Base-by-base conservation (phyloP, 2,888 invertebrate genomes). In the Drosophila peninsularis region DNA sequence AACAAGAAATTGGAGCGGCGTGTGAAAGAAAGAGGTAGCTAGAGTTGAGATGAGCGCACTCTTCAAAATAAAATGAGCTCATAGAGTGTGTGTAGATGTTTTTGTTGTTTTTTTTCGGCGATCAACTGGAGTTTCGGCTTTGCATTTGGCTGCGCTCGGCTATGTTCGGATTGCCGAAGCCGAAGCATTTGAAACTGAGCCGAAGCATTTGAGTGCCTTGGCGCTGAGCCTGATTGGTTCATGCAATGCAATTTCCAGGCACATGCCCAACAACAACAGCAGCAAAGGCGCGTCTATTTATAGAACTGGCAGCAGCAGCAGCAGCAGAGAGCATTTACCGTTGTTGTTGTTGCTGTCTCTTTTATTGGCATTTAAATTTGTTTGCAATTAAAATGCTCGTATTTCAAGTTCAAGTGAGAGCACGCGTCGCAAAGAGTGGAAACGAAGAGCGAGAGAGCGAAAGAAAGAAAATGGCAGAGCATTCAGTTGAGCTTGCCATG, bases 381-480 rank as follows among this genome's bases (percentile, higher is more conserved):
- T 76, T 62, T 57, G 64, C 72, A 71, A 71, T 71, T 58, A 71
- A 71, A 71, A 50, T 63, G 60, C 42, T 65, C 62, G 62, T 71
- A 67, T 80, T 86, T 83, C 82, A 83, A 83, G 82, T 83, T 83
- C 82, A 83, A 80, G 64, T 64, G 67, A 54, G 76, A 72, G 82
- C 85, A 82, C 85, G 82, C 79, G 81, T 45, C 52, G 44, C 14
- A 47, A 30, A 44, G 21, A 49, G 55, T 14, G 32, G 17, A 17
- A 52, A 5, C 9, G 9, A 21, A 6, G 14, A 42, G 13, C 39
- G 42, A 57, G 13, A 32, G 44, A 53, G 44, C 34, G 39, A 21
- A 5, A 7, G 30, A 36, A 32, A 4, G 54, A 55, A 41, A 68
- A 45, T 27, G n/a, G 14, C 17, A n/a, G 56, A 39, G 27, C 45